Percentiles rank a stretch among this genome's conserved stretches.
Evolutionary conservation across 2,888 invertebrate genomes (phyloP).

Genomic region (Drosophila nr. fundita): DNA sequence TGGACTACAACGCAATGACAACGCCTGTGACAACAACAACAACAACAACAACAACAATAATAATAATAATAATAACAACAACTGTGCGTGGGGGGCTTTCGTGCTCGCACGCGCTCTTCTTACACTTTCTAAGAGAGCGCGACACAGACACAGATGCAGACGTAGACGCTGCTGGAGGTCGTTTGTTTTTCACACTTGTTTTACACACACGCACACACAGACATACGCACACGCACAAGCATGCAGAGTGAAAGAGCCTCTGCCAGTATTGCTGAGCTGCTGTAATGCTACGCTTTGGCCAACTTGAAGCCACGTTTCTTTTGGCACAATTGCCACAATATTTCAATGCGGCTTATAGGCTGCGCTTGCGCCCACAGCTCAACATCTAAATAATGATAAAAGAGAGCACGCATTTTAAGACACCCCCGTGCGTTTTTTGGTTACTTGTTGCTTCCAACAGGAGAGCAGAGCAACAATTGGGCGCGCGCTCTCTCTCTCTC

Average conservation of each 20-base stretch:
- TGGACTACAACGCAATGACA: conserved; percentile 38
- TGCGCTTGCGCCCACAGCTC: conserved; percentile 59
- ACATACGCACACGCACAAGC: conserved; percentile 9
- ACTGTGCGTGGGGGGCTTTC: conserved; percentile 70
- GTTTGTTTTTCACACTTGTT: conserved; percentile 79
- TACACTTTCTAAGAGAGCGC: conserved; percentile 68
- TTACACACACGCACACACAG: conserved; percentile 43
- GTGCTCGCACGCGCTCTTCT: conserved; percentile 49
- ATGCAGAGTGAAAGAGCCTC: conserved; percentile 40
- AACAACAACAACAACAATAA: conserved; percentile 8
- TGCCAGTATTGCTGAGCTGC: conserved; percentile 21
- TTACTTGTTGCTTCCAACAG: conserved; percentile 72
- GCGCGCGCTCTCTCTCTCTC: conserved; percentile 36
- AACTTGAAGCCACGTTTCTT: conserved; percentile 72
- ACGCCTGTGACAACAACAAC: conserved; percentile 11
- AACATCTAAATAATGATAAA: conserved; percentile 4
- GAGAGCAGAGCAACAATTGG: conserved; percentile 65
- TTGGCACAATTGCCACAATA: conserved; percentile 43
- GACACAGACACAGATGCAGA: conserved; percentile 52
- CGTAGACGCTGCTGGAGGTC: conserved; percentile 71
- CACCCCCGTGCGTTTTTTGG: conserved; percentile 29
- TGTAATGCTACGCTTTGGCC: conserved; percentile 64
- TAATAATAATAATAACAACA: conserved; percentile 3
- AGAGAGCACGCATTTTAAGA: conserved; percentile 18
- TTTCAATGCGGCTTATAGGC: conserved; percentile 64